Percentiles rank a stretch among this genome's conserved stretches.
Conservation (phyloP, 2,113 vertebrate species). For the Phylloscopus trochilus region DNA sequence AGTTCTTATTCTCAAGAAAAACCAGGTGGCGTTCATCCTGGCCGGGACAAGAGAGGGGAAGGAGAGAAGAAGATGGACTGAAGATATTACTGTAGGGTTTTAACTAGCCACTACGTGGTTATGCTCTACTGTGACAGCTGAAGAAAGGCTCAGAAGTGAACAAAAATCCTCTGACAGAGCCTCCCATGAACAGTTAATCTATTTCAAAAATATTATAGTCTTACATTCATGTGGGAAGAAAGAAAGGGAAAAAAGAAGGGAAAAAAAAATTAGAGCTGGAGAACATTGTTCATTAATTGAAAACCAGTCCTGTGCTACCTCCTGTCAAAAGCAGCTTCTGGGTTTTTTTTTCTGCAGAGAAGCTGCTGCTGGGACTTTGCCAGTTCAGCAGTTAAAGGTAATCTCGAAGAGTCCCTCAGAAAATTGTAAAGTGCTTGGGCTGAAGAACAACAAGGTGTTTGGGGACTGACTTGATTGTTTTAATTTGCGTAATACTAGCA, state of each 20-base stretch:
- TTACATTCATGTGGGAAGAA: not conserved
- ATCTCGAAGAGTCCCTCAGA: constrained; percentile 38
- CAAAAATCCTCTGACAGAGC: not conserved
- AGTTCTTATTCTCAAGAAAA: not conserved
- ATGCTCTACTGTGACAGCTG: not conserved
- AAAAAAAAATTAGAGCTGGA: not conserved
- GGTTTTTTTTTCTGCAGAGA: not conserved
- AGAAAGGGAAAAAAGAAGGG: not conserved
- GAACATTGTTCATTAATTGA: not conserved
- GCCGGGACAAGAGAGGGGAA: not conserved
- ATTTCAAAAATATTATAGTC: not conserved
- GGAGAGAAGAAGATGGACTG: not conserved
- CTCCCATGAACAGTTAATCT: not conserved
- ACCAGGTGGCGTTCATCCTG: not conserved
- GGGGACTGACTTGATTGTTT: constrained; percentile 34
- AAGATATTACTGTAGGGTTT: not conserved
- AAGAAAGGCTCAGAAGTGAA: not conserved
- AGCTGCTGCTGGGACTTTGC: constrained; percentile 5
- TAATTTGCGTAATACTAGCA: constrained; percentile 8
- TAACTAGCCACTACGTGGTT: not conserved
- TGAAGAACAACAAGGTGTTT: not conserved
- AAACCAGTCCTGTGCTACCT: not conserved
- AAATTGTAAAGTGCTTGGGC: constrained; percentile 14
- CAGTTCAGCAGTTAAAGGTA: constrained; percentile 35
- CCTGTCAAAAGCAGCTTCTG: not conserved